These are phyloP conservation scores for Andrena minutula DNA, from an alignment of 2,888 invertebrate genomes.

Conservation along the genomic window DNA sequence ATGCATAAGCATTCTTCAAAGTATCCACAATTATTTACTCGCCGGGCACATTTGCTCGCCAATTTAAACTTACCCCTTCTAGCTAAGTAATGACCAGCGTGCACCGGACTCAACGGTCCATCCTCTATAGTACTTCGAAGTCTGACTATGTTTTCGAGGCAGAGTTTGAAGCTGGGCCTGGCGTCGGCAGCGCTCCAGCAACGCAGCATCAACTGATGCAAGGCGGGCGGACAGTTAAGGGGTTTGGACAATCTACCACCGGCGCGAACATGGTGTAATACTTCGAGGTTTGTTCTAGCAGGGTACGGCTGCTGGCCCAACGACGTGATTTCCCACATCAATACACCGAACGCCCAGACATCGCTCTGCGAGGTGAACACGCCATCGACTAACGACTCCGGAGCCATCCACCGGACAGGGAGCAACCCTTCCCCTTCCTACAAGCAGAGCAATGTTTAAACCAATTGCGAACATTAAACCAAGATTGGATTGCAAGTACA, in stretches of 20 bases:
- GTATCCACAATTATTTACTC: neutral
- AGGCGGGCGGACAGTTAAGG: conserved; percentile 92
- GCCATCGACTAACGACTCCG: conserved; percentile 97
- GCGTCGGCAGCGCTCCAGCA: conserved; percentile 95
- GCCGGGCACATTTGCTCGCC: conserved; percentile 1
- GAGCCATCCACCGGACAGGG: conserved; percentile 99
- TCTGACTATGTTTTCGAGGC: conserved; percentile 87
- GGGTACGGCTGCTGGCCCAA: conserved; percentile 99
- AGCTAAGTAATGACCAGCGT: conserved; percentile 81
- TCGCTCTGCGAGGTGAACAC: conserved; percentile 98
- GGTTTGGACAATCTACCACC: conserved; percentile 95
- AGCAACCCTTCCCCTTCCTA: conserved; percentile 89
- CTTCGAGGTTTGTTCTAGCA: conserved; percentile 96
- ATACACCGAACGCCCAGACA: conserved; percentile 97
- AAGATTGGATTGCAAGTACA: neutral
- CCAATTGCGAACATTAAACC: neutral
- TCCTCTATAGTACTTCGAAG: conserved; percentile 80
- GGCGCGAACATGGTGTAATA: conserved; percentile 94
- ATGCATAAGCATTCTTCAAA: conserved; percentile 13
- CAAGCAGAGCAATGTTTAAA: conserved; percentile 7
- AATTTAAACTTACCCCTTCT: conserved; percentile 76
- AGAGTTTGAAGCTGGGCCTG: conserved; percentile 94
- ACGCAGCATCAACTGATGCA: conserved; percentile 93
- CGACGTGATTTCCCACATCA: conserved; percentile 99
- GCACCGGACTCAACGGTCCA: conserved; percentile 79